Evolutionary conservation across 1,140 invertebrate species (phyloP).

Genomic region (Leptinotarsa defecta): DNA sequence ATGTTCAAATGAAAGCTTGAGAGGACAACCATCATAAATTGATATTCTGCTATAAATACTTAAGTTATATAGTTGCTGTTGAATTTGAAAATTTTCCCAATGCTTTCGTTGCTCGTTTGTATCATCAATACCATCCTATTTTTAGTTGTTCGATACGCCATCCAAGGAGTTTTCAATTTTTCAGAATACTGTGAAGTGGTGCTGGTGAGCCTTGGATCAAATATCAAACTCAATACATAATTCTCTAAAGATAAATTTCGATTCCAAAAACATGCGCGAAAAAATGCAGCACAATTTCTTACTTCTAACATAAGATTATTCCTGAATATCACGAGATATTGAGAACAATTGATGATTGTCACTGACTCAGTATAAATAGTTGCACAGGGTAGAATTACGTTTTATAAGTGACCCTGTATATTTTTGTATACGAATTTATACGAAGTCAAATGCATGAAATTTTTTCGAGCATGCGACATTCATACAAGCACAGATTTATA

Average conservation of each 20-base stretch:
- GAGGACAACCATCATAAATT: too few species aligned
- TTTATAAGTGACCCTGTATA: conserved; percentile 7
- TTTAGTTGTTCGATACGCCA: background rate
- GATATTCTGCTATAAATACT: too few species aligned
- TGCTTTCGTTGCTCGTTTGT: conserved; percentile 27
- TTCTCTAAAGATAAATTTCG: too few species aligned
- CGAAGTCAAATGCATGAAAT: conserved; percentile 36
- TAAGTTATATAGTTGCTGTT: too few species aligned
- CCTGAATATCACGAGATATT: conserved; percentile 37
- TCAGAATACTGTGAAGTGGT: too few species aligned
- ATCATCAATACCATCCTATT: conserved; percentile 6
- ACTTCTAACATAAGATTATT: conserved; percentile 52
- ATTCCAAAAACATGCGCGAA: conserved; percentile 44
- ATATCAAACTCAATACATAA: too few species aligned
- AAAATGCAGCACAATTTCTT: conserved; percentile 38
- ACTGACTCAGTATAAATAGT: conserved; percentile 50
- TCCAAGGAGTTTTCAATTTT: background rate
- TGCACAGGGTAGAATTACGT: background rate
- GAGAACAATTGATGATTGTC: conserved; percentile 50
- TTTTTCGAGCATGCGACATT: conserved; percentile 6
- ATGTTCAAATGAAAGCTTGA: too few species aligned
- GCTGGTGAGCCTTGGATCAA: too few species aligned
- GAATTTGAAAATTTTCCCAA: too few species aligned
- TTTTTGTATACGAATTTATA: conserved; percentile 34
- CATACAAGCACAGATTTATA: background rate